A percentile compares a stretch with the other conserved stretches of the same genome.
Evolutionary conservation across 2,888 invertebrate species (phyloP).

Genomic region (Tridacna crocea): DNA sequence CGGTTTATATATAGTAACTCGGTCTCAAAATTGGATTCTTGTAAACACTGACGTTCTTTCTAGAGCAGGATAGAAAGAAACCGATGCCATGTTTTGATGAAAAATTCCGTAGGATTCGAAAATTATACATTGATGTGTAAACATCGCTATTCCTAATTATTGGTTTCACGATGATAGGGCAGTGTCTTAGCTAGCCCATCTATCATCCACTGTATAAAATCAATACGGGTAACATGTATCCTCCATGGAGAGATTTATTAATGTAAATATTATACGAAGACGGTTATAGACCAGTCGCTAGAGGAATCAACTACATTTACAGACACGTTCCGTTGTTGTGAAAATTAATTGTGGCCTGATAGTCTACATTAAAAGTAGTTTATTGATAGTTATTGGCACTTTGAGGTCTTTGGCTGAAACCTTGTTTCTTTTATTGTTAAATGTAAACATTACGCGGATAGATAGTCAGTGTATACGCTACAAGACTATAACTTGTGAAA

Average conservation of each 20-base stretch:
- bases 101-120: constrained; percentile 24
- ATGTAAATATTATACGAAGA: constrained; percentile 49
- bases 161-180: constrained; percentile 40
- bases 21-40: too few relatives aligned
- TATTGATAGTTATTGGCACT: too few relatives aligned
- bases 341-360: constrained; percentile 22
- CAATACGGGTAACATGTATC: constrained; percentile 25
- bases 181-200: constrained; percentile 32
- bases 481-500: too few relatives aligned
- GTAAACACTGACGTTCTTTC: too few relatives aligned
- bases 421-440: too few relatives aligned
- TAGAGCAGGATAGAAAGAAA: too few relatives aligned
- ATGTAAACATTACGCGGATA: too few relatives aligned
- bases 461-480: too few relatives aligned
- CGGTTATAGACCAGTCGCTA: constrained; percentile 7
- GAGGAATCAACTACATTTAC: constrained; percentile 15
- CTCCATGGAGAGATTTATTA: constrained; percentile 45
- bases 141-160: constrained; percentile 36
- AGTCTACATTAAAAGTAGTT: too few relatives aligned
- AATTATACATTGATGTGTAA: constrained; percentile 44
- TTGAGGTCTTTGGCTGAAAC: too few relatives aligned
- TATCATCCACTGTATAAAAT: constrained; percentile 33
- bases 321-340: constrained; percentile 26
- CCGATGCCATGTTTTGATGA: constrained; percentile 6
- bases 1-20: too few relatives aligned